A percentile compares a stretch with the other conserved stretches of the same genome.
Conservation (phyloP, 2,888 invertebrate species). For the Ernsta delagoae region DNA sequence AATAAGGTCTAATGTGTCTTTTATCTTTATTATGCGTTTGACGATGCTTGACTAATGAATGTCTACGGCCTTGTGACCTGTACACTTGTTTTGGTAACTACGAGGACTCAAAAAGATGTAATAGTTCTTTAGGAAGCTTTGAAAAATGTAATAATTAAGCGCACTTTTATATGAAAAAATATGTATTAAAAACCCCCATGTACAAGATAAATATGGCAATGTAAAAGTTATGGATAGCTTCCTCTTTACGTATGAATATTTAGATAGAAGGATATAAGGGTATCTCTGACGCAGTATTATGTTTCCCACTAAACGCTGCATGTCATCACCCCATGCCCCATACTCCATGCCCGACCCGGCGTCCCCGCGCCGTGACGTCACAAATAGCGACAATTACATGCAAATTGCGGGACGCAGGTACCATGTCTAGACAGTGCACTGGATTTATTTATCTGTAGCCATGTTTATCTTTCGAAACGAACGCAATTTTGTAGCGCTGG, state of each 20-base stretch:
- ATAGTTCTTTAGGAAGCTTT: too few relatives aligned
- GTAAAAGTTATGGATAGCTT: too few relatives aligned
- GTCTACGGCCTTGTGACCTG: not conserved
- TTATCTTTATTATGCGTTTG: not conserved
- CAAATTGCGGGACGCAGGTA: conserved; percentile 15
- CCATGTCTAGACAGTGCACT: conserved; percentile 18
- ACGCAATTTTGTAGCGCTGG: not conserved
- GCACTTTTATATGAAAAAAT: too few relatives aligned
- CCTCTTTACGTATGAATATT: too few relatives aligned
- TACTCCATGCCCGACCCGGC: conserved; percentile 9
- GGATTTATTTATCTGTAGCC: conserved; percentile 12
- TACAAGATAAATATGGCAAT: too few relatives aligned
- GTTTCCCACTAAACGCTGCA: not conserved
- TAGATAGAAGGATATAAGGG: too few relatives aligned
- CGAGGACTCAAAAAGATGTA: not conserved
- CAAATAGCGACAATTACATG: conserved; percentile 18
- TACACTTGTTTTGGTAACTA: not conserved
- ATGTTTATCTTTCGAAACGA: conserved; percentile 10
- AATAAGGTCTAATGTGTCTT: conserved; percentile 10
- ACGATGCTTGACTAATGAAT: not conserved
- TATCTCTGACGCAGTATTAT: not conserved
- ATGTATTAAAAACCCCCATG: too few relatives aligned
- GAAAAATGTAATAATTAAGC: too few relatives aligned
- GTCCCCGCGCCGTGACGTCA: conserved; percentile 15
- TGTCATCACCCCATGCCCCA: conserved; percentile 3